These are phyloP conservation scores for Catagonus wagneri DNA, from an alignment of 2,113 vertebrate species.

Conservation along the genomic window DNA sequence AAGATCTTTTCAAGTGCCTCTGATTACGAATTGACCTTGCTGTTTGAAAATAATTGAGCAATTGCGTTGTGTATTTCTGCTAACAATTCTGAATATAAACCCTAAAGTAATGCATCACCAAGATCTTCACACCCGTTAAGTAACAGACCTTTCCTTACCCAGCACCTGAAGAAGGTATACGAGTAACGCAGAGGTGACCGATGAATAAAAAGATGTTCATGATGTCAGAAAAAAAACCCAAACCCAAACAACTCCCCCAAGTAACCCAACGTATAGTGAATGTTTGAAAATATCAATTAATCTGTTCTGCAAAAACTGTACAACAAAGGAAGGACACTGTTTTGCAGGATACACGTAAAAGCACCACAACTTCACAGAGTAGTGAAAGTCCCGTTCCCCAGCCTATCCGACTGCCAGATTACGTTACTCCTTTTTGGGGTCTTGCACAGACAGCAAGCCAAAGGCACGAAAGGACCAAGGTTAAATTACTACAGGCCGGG, in stretches of 20 bases:
- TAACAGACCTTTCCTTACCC: neutral
- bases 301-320: neutral
- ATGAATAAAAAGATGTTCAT: neutral
- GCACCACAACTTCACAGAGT: neutral
- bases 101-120: neutral
- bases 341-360: neutral
- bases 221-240: neutral
- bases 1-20: neutral
- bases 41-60: constrained; percentile 22
- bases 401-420: neutral
- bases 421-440: neutral
- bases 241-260: neutral
- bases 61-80: neutral
- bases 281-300: neutral
- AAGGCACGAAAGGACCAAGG: neutral
- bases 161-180: neutral
- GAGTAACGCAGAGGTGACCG: constrained; percentile 51
- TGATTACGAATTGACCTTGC: neutral
- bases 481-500: neutral
- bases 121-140: constrained; percentile 6
- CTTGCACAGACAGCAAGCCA: neutral
- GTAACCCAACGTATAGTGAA: neutral
- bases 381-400: neutral
- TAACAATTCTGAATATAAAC: neutral
- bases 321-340: neutral